Conservation (phyloP, 1,140 invertebrate genomes). For the Arion vulgaris region DNA sequence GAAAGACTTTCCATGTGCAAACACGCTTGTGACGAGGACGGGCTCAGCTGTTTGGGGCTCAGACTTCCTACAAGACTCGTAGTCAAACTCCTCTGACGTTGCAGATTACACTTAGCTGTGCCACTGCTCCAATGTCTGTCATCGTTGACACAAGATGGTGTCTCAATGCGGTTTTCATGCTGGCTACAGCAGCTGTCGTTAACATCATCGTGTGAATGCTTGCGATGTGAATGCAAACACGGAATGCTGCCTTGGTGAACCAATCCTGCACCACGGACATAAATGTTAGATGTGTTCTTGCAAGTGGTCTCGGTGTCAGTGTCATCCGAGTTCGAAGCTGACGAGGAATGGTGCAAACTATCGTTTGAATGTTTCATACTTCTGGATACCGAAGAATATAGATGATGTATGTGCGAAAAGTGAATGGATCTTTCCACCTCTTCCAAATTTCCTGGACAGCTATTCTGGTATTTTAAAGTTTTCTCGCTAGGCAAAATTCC, state of each 20-base stretch:
- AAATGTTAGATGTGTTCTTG: background rate
- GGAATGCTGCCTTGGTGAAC: conserved; percentile 37
- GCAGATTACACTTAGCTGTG: background rate
- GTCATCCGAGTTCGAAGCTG: background rate
- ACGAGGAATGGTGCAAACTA: background rate
- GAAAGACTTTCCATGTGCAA: background rate
- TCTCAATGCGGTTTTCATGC: background rate
- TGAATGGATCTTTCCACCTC: background rate
- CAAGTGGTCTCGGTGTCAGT: background rate
- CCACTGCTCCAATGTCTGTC: background rate
- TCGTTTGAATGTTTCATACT: conserved; percentile 3
- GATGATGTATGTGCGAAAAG: background rate
- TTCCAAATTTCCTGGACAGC: conserved; percentile 26
- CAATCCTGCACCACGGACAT: conserved; percentile 5
- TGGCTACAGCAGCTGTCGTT: background rate
- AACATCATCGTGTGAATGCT: background rate
- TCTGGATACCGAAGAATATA: background rate
- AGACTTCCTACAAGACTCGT: background rate
- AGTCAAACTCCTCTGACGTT: background rate
- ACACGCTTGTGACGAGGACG: conserved; percentile 6
- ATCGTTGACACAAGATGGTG: background rate
- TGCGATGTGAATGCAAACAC: background rate
- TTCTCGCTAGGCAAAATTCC: background rate
- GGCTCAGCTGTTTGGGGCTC: conserved; percentile 24
- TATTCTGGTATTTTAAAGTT: conserved; percentile 2